Evolutionary conservation across 2,797 vertebrate species (phyloP).

Genomic region (Fratercula arctica): DNA sequence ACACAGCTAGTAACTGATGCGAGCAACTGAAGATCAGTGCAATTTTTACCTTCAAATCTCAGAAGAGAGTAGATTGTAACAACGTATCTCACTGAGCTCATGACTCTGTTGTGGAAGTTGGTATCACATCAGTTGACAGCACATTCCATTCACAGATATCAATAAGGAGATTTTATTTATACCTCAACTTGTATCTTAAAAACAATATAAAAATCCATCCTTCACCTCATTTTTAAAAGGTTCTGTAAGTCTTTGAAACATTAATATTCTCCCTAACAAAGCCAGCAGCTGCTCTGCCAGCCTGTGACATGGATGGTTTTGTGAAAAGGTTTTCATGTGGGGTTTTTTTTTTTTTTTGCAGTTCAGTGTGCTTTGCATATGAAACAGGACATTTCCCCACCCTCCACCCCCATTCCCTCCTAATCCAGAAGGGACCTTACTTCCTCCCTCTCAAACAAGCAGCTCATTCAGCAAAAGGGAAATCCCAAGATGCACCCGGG

Average conservation of each 20-base stretch:
- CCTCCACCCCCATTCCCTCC: constrained; percentile 68
- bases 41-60: background rate
- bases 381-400: constrained; percentile 84
- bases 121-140: background rate
- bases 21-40: background rate
- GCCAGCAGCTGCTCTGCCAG: constrained; percentile 80
- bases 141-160: background rate
- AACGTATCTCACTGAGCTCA: background rate
- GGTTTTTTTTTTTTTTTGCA: constrained; percentile 24
- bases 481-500: constrained; percentile 79
- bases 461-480: constrained; percentile 86
- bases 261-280: constrained; percentile 73
- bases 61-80: fast-evolving
- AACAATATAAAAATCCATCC: background rate
- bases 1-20: background rate
- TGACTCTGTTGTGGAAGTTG: background rate
- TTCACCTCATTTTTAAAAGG: background rate
- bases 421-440: constrained; percentile 85
- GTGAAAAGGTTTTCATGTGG: constrained; percentile 68
- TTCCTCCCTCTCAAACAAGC: constrained; percentile 87
- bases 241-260: constrained; percentile 56
- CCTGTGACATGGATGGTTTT: constrained; percentile 75
- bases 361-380: constrained; percentile 81
- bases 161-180: background rate
- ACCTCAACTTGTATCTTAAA: background rate